phyloP scores from a whole-genome alignment of 2,113 vertebrate species.

The Megalops atlanticus region DNA sequence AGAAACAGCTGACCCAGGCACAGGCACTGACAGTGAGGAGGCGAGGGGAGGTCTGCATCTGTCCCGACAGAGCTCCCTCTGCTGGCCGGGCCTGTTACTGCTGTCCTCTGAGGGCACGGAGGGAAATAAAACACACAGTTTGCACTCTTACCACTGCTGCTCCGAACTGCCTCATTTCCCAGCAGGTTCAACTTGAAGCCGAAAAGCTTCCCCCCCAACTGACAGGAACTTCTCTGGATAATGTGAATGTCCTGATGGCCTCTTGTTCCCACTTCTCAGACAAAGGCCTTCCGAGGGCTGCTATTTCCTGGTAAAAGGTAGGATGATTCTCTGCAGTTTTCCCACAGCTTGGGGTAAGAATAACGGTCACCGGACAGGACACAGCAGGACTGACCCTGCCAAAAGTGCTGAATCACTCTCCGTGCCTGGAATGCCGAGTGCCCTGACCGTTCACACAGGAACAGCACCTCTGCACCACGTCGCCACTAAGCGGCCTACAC shows the following conservation, averaged over 20 bases:
- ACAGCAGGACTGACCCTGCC: not conserved
- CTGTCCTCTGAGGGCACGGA: conserved; percentile 36
- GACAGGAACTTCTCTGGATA: too few species aligned
- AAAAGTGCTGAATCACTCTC: conserved; percentile 41
- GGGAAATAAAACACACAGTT: conserved; percentile 13
- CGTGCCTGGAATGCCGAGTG: conserved; percentile 35
- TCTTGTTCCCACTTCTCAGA: not conserved
- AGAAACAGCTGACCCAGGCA: conserved; percentile 61
- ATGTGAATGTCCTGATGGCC: too few species aligned
- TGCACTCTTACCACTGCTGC: not conserved
- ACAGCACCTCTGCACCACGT: conserved; percentile 39
- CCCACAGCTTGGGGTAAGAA: conserved; percentile 23
- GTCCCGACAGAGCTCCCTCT: conserved; percentile 38
- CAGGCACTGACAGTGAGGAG: conserved; percentile 58
- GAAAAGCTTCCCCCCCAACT: too few species aligned
- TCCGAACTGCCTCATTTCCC: not conserved
- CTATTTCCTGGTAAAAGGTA: too few species aligned
- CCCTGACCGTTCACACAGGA: conserved; percentile 41
- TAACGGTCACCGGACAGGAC: conserved; percentile 27
- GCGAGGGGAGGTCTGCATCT: conserved; percentile 55
- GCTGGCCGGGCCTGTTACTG: conserved; percentile 37
- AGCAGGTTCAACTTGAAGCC: too few species aligned
- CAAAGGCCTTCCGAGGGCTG: not conserved
- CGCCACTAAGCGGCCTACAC: conserved; percentile 30
- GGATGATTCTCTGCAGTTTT: conserved; percentile 35